Base-by-base conservation (phyloP, 2,113 vertebrate genomes). In the Rhinolophus sinicus region DNA sequence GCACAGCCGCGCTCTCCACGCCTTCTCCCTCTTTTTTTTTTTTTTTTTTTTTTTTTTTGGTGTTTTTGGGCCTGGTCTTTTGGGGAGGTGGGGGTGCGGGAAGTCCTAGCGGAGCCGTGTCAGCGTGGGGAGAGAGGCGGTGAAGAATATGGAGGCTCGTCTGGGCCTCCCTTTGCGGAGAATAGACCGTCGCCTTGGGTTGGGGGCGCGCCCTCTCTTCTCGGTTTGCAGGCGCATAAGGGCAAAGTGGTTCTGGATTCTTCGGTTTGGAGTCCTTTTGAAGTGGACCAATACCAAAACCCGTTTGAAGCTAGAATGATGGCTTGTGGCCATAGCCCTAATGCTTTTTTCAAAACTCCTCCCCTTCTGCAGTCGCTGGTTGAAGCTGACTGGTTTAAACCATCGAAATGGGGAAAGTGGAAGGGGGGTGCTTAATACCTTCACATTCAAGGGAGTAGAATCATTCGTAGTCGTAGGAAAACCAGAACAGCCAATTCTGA, bases 231-330 rank as follows among this genome's bases (percentile, higher is more conserved):
- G 22, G 10, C 11, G 26, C 11, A 0, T 21, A 3, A 50, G 52
- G 54, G 38, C 70, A 8, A n/a, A 1, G 52, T 28, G 47, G 69
- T 2, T 35, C 76, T 47, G 4, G 44, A 33, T 56, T 70, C 38
- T 54, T 85, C 14, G 44, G 56, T 69, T 93, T 88, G 26, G 93
- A 85, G 95, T 83, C 47, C 10, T 82, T 85, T 91, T 47, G 81
- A 93, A 2, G 81, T 24, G 33, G 24, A 67, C 88, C 58, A 1
- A 16, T 82, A 22, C 96, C 52, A 28, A 33, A 90, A 97, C 93
- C 58, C 16, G 5, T 30, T 93, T 5, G 81, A 22, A 30, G 38
- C 38, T 83, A 40, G 50, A 73, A 56, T 5, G 87, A 3, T 54
- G 88, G 90, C 47, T 67, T 52, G 14, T 91, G 78, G 54, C 26